Base-by-base conservation (phyloP, 2,113 vertebrate species). In the Tenebrosternarchus preto region DNA sequence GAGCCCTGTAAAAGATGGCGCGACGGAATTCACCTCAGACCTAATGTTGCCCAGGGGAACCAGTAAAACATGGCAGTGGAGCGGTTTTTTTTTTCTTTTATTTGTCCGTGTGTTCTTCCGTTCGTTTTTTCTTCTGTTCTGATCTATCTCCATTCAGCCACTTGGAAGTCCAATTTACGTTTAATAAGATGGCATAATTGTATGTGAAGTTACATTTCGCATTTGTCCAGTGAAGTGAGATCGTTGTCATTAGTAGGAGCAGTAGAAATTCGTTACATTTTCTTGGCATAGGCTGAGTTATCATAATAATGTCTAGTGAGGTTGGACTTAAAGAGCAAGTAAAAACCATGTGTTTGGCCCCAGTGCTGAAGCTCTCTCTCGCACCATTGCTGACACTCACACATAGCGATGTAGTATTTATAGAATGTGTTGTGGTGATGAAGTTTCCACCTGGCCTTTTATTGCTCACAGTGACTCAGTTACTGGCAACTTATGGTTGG, bases 1-100 rank as follows among this genome's bases (percentile, higher is more conserved):
- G 76, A 86, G 85, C 84, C 76, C 77, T 72, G 84, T 87, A 84
- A 91, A 88, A 88, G 84, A 90, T 82, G 87, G 84, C 15, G 43
- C 82, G 79, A 80, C 78, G 24, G 80, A 78, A 29, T 64, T 71
- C 75, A 60, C 80, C 19, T 60, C 33, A 3, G 27, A 78, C 33
- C 5, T 82, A 85, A 86, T 85, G 68, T 85, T 74, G 85, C 88
- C 86, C 86, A 72, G 78, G 88, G 89, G 88, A 86, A 73, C 84
- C 87, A 84, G 87, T 90, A 88, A 88, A 89, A 85, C 59, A 16
- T 83, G 82, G 84, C 36, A 46, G 24, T 57, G 31, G 3, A 17
- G 1, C 16, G 22, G 25, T 27, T 68, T 24, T 61, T 71, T 71
- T 4, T 67, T 50, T 81, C 43, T 76, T 68, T 33, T 63, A 50